Conservation (phyloP, 1,140 invertebrate genomes). For the Lasioglossum albipes region DNA sequence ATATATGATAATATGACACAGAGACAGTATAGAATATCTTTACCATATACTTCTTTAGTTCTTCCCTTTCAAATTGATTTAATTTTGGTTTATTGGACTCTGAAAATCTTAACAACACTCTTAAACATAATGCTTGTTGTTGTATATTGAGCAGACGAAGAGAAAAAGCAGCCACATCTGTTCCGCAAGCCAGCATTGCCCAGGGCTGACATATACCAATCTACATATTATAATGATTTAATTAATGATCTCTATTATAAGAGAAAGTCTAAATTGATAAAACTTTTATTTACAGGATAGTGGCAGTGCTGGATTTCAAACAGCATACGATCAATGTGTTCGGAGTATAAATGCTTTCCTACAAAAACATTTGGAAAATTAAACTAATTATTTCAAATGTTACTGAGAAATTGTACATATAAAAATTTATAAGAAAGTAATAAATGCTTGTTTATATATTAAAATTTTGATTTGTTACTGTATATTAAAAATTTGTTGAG, state of each 20-base stretch:
- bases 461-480: slow-evolving; percentile 10
- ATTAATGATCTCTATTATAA: not conserved
- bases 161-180: too few species aligned
- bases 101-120: slow-evolving; percentile 55
- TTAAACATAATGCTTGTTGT: slow-evolving; percentile 61
- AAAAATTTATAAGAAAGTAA: not conserved
- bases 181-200: too few species aligned
- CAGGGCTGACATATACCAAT: too few species aligned
- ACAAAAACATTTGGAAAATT: slow-evolving; percentile 24
- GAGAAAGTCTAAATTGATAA: slow-evolving; percentile 25
- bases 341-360: slow-evolving; percentile 85
- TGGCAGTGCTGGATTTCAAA: slow-evolving; percentile 84
- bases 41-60: slow-evolving; percentile 63
- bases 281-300: slow-evolving; percentile 78
- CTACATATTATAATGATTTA: not conserved
- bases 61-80: slow-evolving; percentile 47
- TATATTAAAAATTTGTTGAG: not conserved
- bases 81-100: slow-evolving; percentile 39
- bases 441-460: slow-evolving; percentile 8
- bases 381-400: not conserved
- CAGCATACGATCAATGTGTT: slow-evolving; percentile 86
- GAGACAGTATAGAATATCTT: too few species aligned
- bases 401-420: slow-evolving; percentile 17
- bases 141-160: not conserved
- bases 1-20: too few species aligned